Conservation (phyloP, 1,140 invertebrate genomes). For the Lasaia peninsularis region DNA sequence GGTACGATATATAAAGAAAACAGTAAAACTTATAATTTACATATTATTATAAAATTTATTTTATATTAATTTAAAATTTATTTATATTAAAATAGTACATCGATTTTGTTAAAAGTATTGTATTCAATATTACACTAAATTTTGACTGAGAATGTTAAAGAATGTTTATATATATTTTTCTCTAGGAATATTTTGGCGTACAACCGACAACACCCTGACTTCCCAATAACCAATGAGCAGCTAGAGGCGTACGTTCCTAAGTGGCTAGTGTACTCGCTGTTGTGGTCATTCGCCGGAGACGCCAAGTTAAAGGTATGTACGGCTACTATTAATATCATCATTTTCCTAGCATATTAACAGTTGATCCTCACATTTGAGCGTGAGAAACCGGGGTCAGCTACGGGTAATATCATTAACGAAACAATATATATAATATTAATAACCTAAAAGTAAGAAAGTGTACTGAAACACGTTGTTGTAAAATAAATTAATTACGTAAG, state of each 20-base stretch:
- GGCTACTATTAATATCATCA: no score
- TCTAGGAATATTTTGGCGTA: slow-evolving; percentile 93
- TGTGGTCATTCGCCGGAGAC: slow-evolving; percentile 99
- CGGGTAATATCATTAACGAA: no score
- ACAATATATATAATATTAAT: no score
- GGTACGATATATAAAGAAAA: slow-evolving; percentile 60
- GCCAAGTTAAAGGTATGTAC: slow-evolving; percentile 92
- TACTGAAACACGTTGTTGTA: no score
- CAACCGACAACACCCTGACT: slow-evolving; percentile 95
- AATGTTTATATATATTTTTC: not conserved
- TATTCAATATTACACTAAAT: no score
- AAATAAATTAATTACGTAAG: no score
- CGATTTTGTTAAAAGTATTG: no score
- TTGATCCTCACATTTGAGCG: not conserved
- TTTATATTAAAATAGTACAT: no score
- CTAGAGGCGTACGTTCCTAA: slow-evolving; percentile 96
- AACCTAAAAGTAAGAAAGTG: no score
- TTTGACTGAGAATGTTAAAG: not conserved
- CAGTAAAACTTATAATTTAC: not conserved
- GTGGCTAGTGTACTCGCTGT: slow-evolving; percentile 92
- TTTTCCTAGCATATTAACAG: not conserved
- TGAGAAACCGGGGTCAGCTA: no score
- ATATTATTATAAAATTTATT: no score
- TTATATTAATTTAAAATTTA: no score
- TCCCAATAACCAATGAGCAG: slow-evolving; percentile 95